Evolutionary conservation across 2,888 invertebrate species (phyloP).

Genomic region (Marronus borbonicus): DNA sequence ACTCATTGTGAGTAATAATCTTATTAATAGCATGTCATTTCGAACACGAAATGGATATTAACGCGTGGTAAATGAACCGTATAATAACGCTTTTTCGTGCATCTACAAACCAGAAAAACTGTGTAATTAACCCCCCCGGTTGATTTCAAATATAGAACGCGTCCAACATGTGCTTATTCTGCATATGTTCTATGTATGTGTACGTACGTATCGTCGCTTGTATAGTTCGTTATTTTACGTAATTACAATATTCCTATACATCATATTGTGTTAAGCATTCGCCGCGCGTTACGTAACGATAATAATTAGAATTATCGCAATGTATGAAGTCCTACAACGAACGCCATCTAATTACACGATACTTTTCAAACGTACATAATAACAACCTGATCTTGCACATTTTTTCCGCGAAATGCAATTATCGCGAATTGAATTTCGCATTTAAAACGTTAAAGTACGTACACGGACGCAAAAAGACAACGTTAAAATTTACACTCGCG

Average conservation of each 20-base stretch:
- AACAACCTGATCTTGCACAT: background rate
- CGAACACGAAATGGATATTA: no score
- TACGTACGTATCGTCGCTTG: background rate
- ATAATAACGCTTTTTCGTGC: background rate
- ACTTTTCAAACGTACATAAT: background rate
- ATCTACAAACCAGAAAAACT: background rate
- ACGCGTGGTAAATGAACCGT: no score
- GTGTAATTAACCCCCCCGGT: constrained; percentile 12
- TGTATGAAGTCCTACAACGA: background rate
- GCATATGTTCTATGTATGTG: background rate
- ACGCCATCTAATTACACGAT: constrained; percentile 2
- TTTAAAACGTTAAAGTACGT: background rate
- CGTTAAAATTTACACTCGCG: background rate
- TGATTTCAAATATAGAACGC: constrained; percentile 2
- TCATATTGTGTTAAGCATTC: constrained; percentile 4
- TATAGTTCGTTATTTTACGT: background rate
- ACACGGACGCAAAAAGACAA: background rate
- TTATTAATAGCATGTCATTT: no score
- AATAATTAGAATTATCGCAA: constrained; percentile 7
- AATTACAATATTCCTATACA: constrained; percentile 21
- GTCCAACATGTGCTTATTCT: constrained; percentile 9
- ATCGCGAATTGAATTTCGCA: background rate
- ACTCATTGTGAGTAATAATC: no score
- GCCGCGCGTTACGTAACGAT: constrained; percentile 3
- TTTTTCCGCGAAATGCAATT: background rate